Evolutionary conservation across 2,113 vertebrate genomes (phyloP).

Genomic region (Oreochromis niloticus): DNA sequence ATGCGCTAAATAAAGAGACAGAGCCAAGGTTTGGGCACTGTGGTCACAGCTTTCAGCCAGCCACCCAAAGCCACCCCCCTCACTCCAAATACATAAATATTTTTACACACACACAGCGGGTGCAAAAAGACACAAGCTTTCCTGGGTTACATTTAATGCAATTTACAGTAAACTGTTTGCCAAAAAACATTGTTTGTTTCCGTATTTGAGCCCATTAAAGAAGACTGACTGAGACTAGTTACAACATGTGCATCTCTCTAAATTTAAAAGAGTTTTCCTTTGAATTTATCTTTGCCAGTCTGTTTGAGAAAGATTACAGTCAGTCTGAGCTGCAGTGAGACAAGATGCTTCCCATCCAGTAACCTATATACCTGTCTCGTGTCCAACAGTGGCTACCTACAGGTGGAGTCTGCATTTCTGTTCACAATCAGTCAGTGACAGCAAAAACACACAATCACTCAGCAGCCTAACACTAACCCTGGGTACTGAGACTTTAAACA

Average conservation of each 20-base stretch:
- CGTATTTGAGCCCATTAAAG: rapidly evolving
- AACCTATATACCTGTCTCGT: neutral
- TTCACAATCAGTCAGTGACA: neutral
- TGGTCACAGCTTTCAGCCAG: neutral
- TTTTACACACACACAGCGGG: neutral
- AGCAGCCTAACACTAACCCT: neutral
- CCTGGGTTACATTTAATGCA: neutral
- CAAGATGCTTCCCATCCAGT: neutral
- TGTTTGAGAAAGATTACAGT: neutral
- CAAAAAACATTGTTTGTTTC: neutral
- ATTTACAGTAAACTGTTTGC: neutral
- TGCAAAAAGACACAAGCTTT: neutral
- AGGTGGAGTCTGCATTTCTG: neutral
- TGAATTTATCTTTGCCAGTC: neutral
- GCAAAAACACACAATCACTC: neutral
- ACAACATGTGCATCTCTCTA: neutral
- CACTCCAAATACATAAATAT: neutral
- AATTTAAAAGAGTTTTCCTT: neutral
- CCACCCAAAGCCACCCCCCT: neutral
- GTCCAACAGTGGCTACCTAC: neutral
- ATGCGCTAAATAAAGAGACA: neutral
- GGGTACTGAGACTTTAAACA: neutral
- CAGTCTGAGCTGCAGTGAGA: neutral
- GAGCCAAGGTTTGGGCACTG: neutral
- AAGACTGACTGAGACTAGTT: neutral